Percentiles rank a stretch among this genome's conserved stretches.
phyloP scores from a whole-genome alignment of 2,113 vertebrate species.

The Pollimyrus isidori region DNA sequence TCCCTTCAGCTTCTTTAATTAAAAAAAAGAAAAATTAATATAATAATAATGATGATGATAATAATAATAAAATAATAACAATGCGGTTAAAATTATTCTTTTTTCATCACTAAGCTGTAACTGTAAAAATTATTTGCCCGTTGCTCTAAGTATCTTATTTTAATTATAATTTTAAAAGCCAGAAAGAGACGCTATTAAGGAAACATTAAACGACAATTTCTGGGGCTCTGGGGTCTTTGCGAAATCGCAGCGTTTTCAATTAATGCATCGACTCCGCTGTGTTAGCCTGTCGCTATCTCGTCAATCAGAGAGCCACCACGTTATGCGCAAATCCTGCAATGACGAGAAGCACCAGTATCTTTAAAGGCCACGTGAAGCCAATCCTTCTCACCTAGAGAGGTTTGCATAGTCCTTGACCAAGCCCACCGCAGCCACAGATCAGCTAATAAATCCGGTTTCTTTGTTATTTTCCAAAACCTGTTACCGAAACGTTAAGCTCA shows the following conservation, averaged over 20 bases:
- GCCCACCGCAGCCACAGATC: neutral
- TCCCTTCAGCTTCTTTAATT: neutral
- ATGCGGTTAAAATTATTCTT: neutral
- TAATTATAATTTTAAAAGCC: slow-evolving; percentile 38
- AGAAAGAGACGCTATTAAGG: slow-evolving; percentile 41
- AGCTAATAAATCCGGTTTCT: neutral
- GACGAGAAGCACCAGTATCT: neutral
- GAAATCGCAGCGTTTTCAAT: slow-evolving; percentile 27
- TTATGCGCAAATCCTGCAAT: neutral
- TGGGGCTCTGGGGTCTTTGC: slow-evolving; percentile 33
- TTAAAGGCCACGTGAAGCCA: neutral
- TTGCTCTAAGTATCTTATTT: slow-evolving; percentile 21
- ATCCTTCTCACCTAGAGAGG: neutral
- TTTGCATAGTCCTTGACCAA: neutral
- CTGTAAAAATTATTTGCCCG: slow-evolving; percentile 31
- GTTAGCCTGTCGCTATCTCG: slow-evolving; percentile 40
- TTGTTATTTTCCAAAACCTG: neutral
- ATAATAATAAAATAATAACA: neutral
- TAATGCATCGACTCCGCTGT: slow-evolving; percentile 33
- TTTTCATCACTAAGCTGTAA: slow-evolving; percentile 14
- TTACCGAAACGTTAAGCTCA: neutral
- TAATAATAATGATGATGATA: neutral
- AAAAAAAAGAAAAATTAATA: neutral
- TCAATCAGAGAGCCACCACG: neutral
- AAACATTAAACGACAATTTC: slow-evolving; percentile 42